phyloP scores from a whole-genome alignment of 2,113 vertebrate species.

The Poicephalus gulielmi region DNA sequence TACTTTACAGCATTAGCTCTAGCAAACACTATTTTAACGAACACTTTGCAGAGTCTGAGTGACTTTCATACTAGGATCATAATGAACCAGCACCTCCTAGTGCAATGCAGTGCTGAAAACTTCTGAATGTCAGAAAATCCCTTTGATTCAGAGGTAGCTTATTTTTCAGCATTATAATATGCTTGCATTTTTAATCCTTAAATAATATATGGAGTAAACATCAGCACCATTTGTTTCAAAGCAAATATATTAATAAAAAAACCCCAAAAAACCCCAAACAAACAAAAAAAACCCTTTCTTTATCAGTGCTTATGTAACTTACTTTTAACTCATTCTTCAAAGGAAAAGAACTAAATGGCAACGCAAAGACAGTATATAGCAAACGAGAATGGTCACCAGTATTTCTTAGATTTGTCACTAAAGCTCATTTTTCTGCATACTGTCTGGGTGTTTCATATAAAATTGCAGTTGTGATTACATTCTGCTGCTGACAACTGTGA shows the following conservation, averaged over 20 bases:
- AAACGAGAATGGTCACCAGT: neutral
- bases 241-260: neutral
- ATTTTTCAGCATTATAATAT: neutral
- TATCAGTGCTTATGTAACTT: neutral
- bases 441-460: neutral
- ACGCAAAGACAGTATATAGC: neutral
- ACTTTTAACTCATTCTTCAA: neutral
- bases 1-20: neutral
- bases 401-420: neutral
- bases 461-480: neutral
- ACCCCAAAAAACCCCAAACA: accelerated
- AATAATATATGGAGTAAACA: neutral
- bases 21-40: neutral
- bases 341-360: neutral
- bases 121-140: neutral
- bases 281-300: accelerated
- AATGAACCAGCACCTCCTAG: neutral
- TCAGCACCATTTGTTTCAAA: neutral
- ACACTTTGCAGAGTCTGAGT: neutral
- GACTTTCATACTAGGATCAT: neutral
- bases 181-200: neutral
- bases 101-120: neutral
- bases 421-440: neutral
- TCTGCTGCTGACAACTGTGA: neutral
- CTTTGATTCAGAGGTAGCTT: neutral